These are phyloP conservation scores for Platorchestia sp. DNA, from an alignment of 1,140 invertebrate species.

Conservation along the genomic window DNA sequence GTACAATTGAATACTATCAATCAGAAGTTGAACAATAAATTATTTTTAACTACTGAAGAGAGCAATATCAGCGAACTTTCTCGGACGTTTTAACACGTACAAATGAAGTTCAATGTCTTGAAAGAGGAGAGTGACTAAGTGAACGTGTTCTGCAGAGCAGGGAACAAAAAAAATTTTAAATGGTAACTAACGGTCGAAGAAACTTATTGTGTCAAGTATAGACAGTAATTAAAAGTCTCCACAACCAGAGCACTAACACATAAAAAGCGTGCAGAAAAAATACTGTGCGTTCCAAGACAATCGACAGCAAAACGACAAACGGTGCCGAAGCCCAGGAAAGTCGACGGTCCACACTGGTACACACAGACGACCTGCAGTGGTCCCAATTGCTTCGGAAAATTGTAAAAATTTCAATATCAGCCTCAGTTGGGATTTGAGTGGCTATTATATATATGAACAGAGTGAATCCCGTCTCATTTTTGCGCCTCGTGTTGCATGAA, in stretches of 20 bases:
- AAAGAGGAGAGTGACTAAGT: not conserved
- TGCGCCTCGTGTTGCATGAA: not conserved
- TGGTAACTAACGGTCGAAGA: not conserved
- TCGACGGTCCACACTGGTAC: not conserved
- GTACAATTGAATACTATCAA: not conserved
- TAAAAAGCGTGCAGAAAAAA: not conserved
- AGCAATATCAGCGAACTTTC: not conserved
- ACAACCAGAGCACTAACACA: not conserved
- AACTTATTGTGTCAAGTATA: not conserved
- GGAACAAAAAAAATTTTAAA: not conserved
- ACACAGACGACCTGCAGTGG: not conserved
- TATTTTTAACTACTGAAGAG: not conserved
- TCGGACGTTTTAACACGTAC: not conserved
- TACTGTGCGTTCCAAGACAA: not conserved
- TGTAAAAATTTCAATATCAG: not conserved
- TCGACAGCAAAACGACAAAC: not conserved
- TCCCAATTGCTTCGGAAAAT: not conserved
- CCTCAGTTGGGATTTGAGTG: not conserved
- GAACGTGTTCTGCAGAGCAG: not conserved
- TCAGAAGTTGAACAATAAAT: not conserved
- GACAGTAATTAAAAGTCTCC: not conserved
- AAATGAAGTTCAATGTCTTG: not conserved
- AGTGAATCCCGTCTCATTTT: not conserved
- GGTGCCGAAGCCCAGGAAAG: not conserved
- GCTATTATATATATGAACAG: not conserved